These are phyloP conservation scores for Ormyrus thymus DNA, from an alignment of 2,888 invertebrate genomes.

Conservation along the genomic window DNA sequence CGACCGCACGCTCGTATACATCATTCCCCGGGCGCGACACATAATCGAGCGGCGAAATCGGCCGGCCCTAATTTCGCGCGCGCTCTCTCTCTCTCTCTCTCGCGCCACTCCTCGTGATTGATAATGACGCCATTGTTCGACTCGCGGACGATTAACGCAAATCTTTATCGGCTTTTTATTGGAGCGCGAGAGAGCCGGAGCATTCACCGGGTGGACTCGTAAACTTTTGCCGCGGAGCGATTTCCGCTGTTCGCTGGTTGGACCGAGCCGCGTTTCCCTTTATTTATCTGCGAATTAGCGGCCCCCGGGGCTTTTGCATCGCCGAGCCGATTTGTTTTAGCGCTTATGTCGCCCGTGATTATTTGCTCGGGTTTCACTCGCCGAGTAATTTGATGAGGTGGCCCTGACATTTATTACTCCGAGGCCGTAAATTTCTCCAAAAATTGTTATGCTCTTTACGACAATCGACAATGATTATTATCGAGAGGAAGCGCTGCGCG, in stretches of 20 bases:
- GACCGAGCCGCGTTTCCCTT: not conserved
- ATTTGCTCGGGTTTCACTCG: no score
- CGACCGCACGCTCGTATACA: slow-evolving; percentile 69
- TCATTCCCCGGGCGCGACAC: slow-evolving; percentile 61
- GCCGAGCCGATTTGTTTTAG: no score
- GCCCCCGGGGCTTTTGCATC: no score
- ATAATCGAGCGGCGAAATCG: slow-evolving; percentile 51
- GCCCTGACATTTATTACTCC: no score
- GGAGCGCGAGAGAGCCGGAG: not conserved
- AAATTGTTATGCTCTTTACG: no score
- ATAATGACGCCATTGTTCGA: slow-evolving; percentile 49
- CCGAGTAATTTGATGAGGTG: no score
- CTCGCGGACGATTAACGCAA: slow-evolving; percentile 27
- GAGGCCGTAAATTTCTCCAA: no score
- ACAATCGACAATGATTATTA: no score
- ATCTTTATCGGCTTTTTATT: slow-evolving; percentile 44
- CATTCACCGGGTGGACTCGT: not conserved
- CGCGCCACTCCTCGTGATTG: slow-evolving; percentile 40
- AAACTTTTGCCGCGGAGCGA: slow-evolving; percentile 16
- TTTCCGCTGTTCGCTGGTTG: not conserved
- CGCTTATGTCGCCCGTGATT: no score
- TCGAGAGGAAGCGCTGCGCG: no score
- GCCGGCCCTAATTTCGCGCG: slow-evolving; percentile 52
- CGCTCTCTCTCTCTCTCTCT: no score
- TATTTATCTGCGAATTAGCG: not conserved